Conservation (phyloP, 2,113 vertebrate species). For the Esox niger region DNA sequence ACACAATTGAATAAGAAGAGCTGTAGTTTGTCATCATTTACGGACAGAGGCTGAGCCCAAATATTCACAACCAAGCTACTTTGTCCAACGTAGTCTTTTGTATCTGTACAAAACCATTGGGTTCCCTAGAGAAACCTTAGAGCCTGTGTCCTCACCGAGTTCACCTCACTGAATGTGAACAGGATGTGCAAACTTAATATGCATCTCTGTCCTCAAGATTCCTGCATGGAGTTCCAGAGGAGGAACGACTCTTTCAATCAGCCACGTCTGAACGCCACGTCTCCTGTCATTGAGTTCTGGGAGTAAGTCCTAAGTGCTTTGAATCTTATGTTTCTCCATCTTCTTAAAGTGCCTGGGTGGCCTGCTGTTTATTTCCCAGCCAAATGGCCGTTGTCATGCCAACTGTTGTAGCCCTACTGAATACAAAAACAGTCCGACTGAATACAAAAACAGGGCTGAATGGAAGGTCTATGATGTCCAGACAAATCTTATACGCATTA, state of each 20-base stretch:
- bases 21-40: too few species aligned
- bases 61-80: neutral
- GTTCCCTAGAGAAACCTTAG: too few species aligned
- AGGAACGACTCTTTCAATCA: constrained; percentile 66
- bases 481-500: neutral
- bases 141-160: too few species aligned
- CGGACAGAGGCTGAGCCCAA: too few species aligned
- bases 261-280: constrained; percentile 66
- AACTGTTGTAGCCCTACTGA: neutral
- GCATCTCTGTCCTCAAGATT: constrained; percentile 63
- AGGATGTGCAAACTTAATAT: neutral
- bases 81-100: constrained; percentile 8
- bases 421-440: neutral
- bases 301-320: constrained; percentile 63
- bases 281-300: constrained; percentile 79
- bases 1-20: too few species aligned
- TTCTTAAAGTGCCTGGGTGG: constrained; percentile 73
- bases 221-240: constrained; percentile 74
- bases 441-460: too few species aligned
- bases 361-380: constrained; percentile 43
- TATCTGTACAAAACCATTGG: neutral
- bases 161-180: too few species aligned
- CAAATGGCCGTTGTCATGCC: neutral
- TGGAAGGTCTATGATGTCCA: neutral
- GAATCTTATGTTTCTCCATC: constrained; percentile 56